Base-by-base conservation (phyloP, 2,113 vertebrate genomes). In the Microcebus ravelobensis region DNA sequence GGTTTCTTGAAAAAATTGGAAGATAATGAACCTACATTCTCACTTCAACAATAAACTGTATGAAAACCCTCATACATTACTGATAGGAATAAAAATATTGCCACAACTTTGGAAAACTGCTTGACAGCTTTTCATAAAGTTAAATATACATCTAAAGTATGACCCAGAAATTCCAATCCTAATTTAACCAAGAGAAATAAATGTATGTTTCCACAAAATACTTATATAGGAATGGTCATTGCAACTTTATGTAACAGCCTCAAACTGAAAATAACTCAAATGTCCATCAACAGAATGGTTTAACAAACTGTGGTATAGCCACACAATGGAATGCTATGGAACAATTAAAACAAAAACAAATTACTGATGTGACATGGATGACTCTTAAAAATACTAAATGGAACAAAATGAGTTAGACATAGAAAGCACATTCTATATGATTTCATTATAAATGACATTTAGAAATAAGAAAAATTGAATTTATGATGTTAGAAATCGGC, bases 141-240 rank as follows among this genome's bases (percentile, higher is more conserved):
- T 87, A 92, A 31, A 18, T 34, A 52, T 36, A 23, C 9, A 57
- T 39, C 17, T 88, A 82, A 93, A 92, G 34, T 83, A 59, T 84
- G 12, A 45, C 11, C 15, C 23, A 13, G 5, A 95, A 82, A 76
- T 82, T 87, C 27, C 5, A 79, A 18, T 97, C 31, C 21, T 91
- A 74, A 83, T 95, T 96, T 91, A 82, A 76, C 3, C 27, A 25
- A 73, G 34, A 93, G 11, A 86, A 91, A 42, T 36, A 84, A 52
- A 15, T 74, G 8, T 36, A 14, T 87, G 7, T 57, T 0, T 34
- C 39, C 50, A 82, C 79, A 84, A 67, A 96, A 48, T 34, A 45
- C 36, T 86, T 89, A 34, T 3, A 17, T 71, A 67, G 42, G 11
- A 96, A 74, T 61, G 10, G 13, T 36, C 42, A 57, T 36, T 36